A percentile compares a stretch with the other conserved stretches of the same genome.
Evolutionary conservation across 1,140 invertebrate species (phyloP).

Genomic region (Agrypnia vestita): DNA sequence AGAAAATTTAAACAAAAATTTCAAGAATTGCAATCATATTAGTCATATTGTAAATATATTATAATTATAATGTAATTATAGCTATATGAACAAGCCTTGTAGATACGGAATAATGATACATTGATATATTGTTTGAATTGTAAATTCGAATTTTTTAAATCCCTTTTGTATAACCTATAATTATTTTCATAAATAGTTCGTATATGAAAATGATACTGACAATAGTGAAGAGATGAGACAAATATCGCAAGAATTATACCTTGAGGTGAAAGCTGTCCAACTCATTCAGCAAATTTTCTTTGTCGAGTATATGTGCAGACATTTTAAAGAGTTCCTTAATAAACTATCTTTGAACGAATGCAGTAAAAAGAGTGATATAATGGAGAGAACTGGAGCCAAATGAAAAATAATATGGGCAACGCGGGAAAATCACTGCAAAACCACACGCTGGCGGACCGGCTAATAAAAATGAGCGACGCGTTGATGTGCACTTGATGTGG

Average conservation of each 20-base stretch:
- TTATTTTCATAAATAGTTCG: too few relatives aligned
- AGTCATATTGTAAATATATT: background rate
- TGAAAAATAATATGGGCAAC: too few relatives aligned
- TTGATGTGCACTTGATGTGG: too few relatives aligned
- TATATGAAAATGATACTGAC: background rate
- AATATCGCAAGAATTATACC: conserved; percentile 7
- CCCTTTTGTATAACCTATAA: background rate
- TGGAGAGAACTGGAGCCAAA: too few relatives aligned
- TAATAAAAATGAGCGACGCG: too few relatives aligned
- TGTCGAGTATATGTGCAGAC: conserved; percentile 4
- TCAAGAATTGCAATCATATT: background rate
- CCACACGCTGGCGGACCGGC: too few relatives aligned
- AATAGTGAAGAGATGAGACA: background rate
- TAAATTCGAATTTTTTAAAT: background rate
- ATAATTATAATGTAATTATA: too few relatives aligned
- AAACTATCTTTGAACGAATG: background rate
- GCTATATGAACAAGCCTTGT: background rate
- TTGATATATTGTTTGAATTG: background rate
- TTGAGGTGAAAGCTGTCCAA: conserved; percentile 41
- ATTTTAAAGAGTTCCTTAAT: conserved; percentile 8
- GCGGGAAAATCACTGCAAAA: too few relatives aligned
- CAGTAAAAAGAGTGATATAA: too few relatives aligned
- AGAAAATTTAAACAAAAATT: background rate
- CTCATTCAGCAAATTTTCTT: conserved; percentile 43
- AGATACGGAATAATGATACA: background rate